These are phyloP conservation scores for Pygmarrhopalites habei DNA, from an alignment of 1,140 invertebrate species.

Conservation along the genomic window DNA sequence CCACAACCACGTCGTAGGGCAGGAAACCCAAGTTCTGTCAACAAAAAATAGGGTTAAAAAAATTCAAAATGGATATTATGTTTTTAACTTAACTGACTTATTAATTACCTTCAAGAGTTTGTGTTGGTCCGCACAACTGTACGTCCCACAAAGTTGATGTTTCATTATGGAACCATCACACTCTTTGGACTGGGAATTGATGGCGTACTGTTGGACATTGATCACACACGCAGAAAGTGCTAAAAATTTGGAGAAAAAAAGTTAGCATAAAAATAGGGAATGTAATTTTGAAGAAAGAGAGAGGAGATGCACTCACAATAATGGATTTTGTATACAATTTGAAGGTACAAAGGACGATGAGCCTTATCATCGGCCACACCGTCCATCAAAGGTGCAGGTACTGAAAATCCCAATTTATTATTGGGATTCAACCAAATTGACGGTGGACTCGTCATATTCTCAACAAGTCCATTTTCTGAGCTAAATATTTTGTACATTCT, in stretches of 20 bases:
- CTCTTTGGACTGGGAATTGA: not conserved
- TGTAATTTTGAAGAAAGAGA: not conserved
- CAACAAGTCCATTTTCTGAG: too few relatives aligned
- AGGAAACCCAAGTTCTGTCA: conserved; percentile 3
- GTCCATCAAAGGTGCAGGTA: too few relatives aligned
- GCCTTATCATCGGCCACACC: too few relatives aligned
- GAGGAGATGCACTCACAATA: too few relatives aligned
- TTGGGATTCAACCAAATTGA: not conserved
- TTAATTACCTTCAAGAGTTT: not conserved
- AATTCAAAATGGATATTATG: too few relatives aligned
- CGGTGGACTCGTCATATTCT: not conserved
- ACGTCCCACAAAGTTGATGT: conserved; percentile 3
- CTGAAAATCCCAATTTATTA: not conserved
- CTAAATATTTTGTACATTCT: conserved; percentile 5
- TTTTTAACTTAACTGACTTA: too few relatives aligned
- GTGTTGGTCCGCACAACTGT: not conserved
- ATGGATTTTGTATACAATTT: conserved; percentile 1
- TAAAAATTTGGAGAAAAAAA: not conserved
- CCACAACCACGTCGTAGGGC: not conserved
- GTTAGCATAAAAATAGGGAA: not conserved
- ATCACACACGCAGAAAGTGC: not conserved
- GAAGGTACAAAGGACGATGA: not conserved
- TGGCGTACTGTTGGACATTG: not conserved
- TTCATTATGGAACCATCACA: not conserved
- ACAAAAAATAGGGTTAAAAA: too few relatives aligned